Conservation (phyloP, 2,888 invertebrate genomes). For the Troglohyphantes excavatus region DNA sequence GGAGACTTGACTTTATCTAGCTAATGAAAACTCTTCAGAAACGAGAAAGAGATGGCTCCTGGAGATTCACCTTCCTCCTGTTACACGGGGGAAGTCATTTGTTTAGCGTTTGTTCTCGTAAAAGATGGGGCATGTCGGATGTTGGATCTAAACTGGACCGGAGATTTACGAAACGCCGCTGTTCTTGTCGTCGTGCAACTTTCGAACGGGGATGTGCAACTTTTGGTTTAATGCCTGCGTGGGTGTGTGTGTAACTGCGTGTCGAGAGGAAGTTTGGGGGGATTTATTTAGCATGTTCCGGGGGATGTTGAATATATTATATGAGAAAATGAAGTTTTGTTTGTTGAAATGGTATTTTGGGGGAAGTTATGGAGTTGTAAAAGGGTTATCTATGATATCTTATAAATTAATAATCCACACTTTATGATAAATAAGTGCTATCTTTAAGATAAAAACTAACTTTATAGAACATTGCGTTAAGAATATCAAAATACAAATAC, state of each 20-base stretch:
- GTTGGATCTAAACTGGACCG: not conserved
- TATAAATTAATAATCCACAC: too few species aligned
- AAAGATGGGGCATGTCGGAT: slow-evolving; percentile 42
- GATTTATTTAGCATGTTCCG: not conserved
- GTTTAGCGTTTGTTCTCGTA: slow-evolving; percentile 25
- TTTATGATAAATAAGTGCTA: too few species aligned
- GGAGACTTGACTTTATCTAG: slow-evolving; percentile 19
- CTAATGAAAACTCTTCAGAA: slow-evolving; percentile 52
- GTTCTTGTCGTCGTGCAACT: not conserved
- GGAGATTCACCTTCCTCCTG: not conserved
- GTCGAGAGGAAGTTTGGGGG: not conserved
- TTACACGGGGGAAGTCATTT: slow-evolving; percentile 22
- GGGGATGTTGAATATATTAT: too few species aligned
- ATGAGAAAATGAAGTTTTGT: too few species aligned
- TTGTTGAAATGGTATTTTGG: too few species aligned
- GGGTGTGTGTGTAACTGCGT: not conserved
- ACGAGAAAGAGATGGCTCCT: not conserved
- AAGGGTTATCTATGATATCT: too few species aligned
- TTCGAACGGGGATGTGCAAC: not conserved
- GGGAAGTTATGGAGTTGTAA: too few species aligned
- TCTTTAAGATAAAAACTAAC: too few species aligned
- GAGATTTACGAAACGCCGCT: not conserved
- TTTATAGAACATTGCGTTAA: too few species aligned
- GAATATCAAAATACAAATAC: too few species aligned
- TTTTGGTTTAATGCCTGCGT: not conserved